phyloP scores from a whole-genome alignment of 1,140 invertebrate species.

The Drosophila mayri region DNA sequence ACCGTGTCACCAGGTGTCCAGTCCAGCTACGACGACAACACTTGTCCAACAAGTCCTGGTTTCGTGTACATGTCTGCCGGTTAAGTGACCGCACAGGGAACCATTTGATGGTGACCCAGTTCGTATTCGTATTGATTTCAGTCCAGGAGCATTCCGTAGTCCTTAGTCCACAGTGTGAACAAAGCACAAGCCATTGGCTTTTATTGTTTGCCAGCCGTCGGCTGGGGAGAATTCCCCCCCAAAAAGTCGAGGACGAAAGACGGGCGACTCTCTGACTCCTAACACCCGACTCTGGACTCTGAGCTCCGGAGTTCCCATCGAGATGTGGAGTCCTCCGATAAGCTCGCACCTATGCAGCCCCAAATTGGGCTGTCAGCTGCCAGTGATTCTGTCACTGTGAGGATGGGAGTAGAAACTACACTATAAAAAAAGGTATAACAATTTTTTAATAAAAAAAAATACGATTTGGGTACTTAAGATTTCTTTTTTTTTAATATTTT shows the following conservation, averaged over 20 bases:
- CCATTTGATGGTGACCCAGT: conserved; percentile 43
- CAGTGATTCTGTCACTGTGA: conserved; percentile 5
- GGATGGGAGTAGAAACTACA: conserved; percentile 1
- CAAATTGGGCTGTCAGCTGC: conserved; percentile 27
- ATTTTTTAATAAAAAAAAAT: neutral
- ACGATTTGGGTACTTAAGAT: too few species aligned
- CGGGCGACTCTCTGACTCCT: neutral
- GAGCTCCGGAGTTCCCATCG: conserved; percentile 10
- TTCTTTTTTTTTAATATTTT: too few species aligned
- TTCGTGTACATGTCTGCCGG: conserved; percentile 20
- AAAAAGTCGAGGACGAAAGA: conserved; percentile 28
- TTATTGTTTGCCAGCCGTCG: conserved; percentile 54
- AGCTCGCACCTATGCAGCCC: conserved; percentile 33
- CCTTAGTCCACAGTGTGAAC: conserved; percentile 8
- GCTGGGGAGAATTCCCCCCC: conserved; percentile 29
- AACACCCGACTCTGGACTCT: neutral
- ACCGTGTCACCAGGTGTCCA: conserved; percentile 15
- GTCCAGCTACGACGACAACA: conserved; percentile 7
- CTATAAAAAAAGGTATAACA: neutral
- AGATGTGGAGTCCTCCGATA: conserved; percentile 37
- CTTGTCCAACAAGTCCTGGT: conserved; percentile 18
- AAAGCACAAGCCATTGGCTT: conserved; percentile 51
- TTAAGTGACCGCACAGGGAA: conserved; percentile 40
- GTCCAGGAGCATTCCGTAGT: neutral
- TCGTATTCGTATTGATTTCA: conserved; percentile 56